Percentiles rank a stretch among this genome's conserved stretches.
These are phyloP conservation scores for Armadillidium nasatum DNA, from an alignment of 1,140 invertebrate genomes.

Conservation along the genomic window DNA sequence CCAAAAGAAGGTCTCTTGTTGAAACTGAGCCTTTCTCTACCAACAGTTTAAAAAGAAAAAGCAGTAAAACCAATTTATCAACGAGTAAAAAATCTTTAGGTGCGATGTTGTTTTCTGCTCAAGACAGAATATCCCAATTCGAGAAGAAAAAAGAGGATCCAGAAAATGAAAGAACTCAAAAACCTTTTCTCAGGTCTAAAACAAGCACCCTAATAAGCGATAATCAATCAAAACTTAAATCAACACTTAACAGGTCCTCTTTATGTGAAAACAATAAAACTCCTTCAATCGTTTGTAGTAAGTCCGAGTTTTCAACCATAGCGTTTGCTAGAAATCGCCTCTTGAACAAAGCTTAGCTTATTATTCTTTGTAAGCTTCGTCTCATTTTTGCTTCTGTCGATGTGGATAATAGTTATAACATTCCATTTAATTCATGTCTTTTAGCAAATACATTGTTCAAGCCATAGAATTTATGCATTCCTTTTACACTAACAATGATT, in stretches of 20 bases:
- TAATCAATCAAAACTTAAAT: neutral
- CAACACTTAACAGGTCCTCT: neutral
- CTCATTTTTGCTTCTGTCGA: too few species aligned
- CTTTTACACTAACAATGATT: too few species aligned
- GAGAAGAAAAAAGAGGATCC: slow-evolving; percentile 21
- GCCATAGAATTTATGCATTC: too few species aligned
- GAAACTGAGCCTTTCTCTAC: neutral
- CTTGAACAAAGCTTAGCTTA: neutral
- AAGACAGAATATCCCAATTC: slow-evolving; percentile 27
- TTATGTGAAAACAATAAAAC: neutral
- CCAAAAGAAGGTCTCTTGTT: neutral
- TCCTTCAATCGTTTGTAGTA: neutral
- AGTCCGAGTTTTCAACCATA: neutral
- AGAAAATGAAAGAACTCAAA: neutral
- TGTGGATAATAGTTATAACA: too few species aligned
- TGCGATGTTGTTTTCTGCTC: slow-evolving; percentile 24
- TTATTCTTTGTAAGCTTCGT: too few species aligned
- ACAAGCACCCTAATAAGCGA: slow-evolving; percentile 20
- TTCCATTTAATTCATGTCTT: too few species aligned
- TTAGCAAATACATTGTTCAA: too few species aligned
- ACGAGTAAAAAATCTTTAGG: slow-evolving; percentile 21
- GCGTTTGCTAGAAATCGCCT: neutral
- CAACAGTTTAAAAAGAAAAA: neutral
- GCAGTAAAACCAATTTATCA: neutral
- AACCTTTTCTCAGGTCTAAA: slow-evolving; percentile 20